Base-by-base conservation (phyloP, 2,888 invertebrate species). In the Agrochola macilenta region DNA sequence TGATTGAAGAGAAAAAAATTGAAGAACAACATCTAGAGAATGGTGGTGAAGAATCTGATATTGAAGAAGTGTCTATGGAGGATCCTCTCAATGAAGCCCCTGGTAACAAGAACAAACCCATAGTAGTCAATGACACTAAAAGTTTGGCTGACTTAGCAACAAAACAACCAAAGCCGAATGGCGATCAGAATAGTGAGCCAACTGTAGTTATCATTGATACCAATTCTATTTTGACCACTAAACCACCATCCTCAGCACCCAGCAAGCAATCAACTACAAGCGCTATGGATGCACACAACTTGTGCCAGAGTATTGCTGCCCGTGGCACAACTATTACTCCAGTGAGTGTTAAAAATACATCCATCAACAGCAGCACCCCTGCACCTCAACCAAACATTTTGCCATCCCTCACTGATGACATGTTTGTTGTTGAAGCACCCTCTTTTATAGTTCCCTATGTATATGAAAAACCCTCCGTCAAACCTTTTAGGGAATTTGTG, bases 361-460 rank as follows among this genome's bases (percentile, higher is more conserved):
- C 90, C 5, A 87, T 83, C 64, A 88, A 81, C 30, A 90, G 79
- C 73, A 89, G 70, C 66, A 73, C 90, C 23, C 89, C 92, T 46
- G 81, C 91, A 65, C 89, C 95, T 30, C 95, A 94, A 87, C 93
- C 95, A 63, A 96, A 93, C 78, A 96, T 98, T 85, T 94, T 99
- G 89, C 98, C 98, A 26, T 98, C 98, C 23, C 95, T 99, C 39
- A 99, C 99, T 58, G 99, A 99, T 94, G 99, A 99, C 89, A 99
- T 99, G 98, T 99, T 98, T 95, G 99, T 99, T 43, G 98, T 99
- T 43, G 99, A 99, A 95, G 99, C 99, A 49, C 99, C 99, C 17
- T 99, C 99, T 58, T 99, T 99, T 92, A 99, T 99, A 93, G 99
- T 99, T 86, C 99, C 99, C 58, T 99, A 99, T 94, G 98, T 99